Evolutionary conservation across 2,888 invertebrate species (phyloP).

Genomic region (Tribolium freemani): DNA sequence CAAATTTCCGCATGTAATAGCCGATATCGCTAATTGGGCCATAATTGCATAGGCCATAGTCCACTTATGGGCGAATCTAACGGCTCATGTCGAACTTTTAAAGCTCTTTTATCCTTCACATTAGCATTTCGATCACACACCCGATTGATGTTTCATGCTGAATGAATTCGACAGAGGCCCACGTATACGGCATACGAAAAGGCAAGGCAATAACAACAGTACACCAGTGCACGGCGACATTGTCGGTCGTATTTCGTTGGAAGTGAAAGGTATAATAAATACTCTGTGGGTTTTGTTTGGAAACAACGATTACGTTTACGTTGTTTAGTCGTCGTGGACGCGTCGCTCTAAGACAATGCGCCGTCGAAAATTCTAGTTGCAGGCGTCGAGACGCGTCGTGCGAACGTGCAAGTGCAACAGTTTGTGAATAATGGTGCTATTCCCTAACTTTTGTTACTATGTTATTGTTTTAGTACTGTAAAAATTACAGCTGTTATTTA

Average conservation of each 20-base stretch:
- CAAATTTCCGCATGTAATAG: too few relatives aligned
- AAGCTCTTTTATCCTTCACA: not conserved
- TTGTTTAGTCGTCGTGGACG: slow-evolving; percentile 13
- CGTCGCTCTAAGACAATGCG: slow-evolving; percentile 25
- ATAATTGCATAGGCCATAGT: not conserved
- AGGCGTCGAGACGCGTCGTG: not conserved
- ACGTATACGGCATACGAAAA: slow-evolving; percentile 31
- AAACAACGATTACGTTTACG: slow-evolving; percentile 8
- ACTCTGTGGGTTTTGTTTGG: slow-evolving; percentile 21
- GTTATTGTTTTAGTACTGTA: too few relatives aligned
- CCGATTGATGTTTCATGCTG: slow-evolving; percentile 40
- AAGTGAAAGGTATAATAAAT: slow-evolving; percentile 38
- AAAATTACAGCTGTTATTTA: too few relatives aligned
- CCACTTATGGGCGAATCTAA: not conserved
- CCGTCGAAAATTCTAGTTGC: not conserved
- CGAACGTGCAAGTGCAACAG: not conserved
- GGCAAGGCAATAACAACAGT: not conserved
- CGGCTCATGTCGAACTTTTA: not conserved
- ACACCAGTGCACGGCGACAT: slow-evolving; percentile 16
- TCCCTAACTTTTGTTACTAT: too few relatives aligned
- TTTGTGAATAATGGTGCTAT: too few relatives aligned
- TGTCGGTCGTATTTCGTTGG: slow-evolving; percentile 26
- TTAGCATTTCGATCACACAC: slow-evolving; percentile 37
- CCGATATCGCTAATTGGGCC: too few relatives aligned
- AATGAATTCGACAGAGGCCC: slow-evolving; percentile 39